Evolutionary conservation across 2,113 vertebrate species (phyloP), one percentile per base, ranked within the genome.

Genomic region (Lasiurus borealis): DNA sequence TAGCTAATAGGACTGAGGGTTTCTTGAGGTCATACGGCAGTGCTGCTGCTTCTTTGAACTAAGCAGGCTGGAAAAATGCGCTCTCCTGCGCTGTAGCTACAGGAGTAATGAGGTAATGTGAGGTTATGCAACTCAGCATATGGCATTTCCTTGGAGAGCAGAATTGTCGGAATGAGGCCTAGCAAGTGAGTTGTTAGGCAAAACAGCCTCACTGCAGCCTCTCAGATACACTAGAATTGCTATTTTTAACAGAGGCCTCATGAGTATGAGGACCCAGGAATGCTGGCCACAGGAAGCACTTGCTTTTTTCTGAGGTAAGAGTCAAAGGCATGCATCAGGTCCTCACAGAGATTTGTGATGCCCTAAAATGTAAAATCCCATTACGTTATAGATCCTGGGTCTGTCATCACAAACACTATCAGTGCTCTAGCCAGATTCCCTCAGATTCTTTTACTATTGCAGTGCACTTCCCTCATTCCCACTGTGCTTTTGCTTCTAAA

Each of bases 1-100:
- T 34, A 86, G 82, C 69, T 88, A 93, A 93, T 85, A 81, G 89
- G 83, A 69, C 36, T 50, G 92, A 95, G 72, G 62, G 34, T 90
- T 93, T 92, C 78, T 77, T 80, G 27, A 59, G 84, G 93, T 95
- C 82, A 72, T 66, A 6, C 19, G 52, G 78, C 59, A 71, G 2
- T 31, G 76, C 59, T 89, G 57, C 75, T 94, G 46, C 16, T 25
- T 90, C 93, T 80, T 84, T 52, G 52, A 84, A 40, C 3, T 50
- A 91, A 73, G 66, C 54, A 59, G 29, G 0, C 66, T 95, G 86
- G 72, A 40, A 92, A 85, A 76, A 87, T 6, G 6, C 64, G 64
- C 85, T 57, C 34, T 84, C 48, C 78, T 57, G 66, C 19, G 36
- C 73, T 84, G n/a, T 40, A 64, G 23, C 52, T 72, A 62, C 16